These are phyloP conservation scores for Ceraclea dissimilis DNA, from an alignment of 2,888 invertebrate genomes.

Conservation along the genomic window DNA sequence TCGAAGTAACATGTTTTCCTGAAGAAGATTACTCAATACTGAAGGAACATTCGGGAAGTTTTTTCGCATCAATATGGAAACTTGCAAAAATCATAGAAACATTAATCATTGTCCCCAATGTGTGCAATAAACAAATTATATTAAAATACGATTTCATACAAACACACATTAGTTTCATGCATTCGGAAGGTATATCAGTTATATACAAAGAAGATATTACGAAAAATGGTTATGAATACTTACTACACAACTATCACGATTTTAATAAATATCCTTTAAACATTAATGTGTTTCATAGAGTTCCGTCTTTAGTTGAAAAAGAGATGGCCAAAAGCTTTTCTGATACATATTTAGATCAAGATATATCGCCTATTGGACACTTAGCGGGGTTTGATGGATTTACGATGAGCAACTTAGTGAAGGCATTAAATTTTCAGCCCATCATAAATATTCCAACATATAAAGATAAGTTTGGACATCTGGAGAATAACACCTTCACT, in stretches of 20 bases:
- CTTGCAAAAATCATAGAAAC: constrained; percentile 12
- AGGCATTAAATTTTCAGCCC: constrained; percentile 33
- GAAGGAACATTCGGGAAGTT: background rate
- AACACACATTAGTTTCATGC: background rate
- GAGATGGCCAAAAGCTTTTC: background rate
- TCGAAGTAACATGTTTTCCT: background rate
- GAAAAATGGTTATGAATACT: background rate
- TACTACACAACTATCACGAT: constrained; percentile 23
- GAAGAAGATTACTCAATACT: background rate
- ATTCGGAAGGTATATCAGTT: constrained; percentile 4
- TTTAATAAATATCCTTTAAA: constrained; percentile 33
- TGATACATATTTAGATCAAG: constrained; percentile 23
- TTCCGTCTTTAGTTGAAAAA: constrained; percentile 28
- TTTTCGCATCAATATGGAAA: constrained; percentile 7
- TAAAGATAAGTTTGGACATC: constrained; percentile 29
- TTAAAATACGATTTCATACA: constrained; percentile 21
- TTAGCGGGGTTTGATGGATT: constrained; percentile 35
- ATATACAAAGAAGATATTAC: constrained; percentile 14
- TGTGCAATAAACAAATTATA: constrained; percentile 14
- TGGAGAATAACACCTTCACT: constrained; percentile 27
- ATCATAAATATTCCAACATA: constrained; percentile 28
- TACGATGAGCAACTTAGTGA: constrained; percentile 31
- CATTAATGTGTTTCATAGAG: constrained; percentile 32
- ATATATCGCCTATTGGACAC: constrained; percentile 23
- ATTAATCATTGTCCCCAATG: constrained; percentile 15